Base-by-base conservation (phyloP, 2,888 invertebrate species). In the Tiliacea citrago region DNA sequence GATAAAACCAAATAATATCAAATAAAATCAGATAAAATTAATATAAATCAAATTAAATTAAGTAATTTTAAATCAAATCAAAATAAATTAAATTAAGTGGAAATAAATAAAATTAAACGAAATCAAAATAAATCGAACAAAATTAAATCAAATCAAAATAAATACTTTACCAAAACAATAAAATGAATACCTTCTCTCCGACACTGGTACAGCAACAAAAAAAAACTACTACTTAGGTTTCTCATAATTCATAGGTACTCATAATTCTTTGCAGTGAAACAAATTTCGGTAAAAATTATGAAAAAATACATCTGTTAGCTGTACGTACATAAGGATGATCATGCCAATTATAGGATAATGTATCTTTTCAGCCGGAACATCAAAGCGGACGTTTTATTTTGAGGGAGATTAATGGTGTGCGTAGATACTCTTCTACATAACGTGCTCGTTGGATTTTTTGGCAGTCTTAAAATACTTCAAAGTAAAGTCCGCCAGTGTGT, bases 301-400 rank as follows among this genome's bases (percentile, higher is more conserved):
- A 72, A 60, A 71, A 72, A 72, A 73, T 81, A 70, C 81, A 70
- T 79, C 65, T 84, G 81, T 81, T 81, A 65, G 51, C 84, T 51
- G 70, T 73, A 61, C 58, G 58, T 71, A 73, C 58, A 73, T 71
- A 75, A 75, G 68, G 75, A 85, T 82, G 78, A 83, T 83, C 78
- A 82, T 73, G 71, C 83, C 85, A 85, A 83, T 83, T 83, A 82
- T 71, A 85, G 86, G 73, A 83, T 85, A 85, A 83, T 83, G 85
- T 85, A 85, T 75, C 83, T 82, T 79, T 84, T 84, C 74, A 83
- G 53, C 77, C 67, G 81, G 69, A 81, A 84, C 83, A 85, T 87
- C 86, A 86, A 86, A 86, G 87, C 72, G 62, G 73, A 60, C 76
- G 75, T 82, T 85, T 80, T 82, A 87, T 87, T 85, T 86, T 87